phyloP scores from a whole-genome alignment of 2,888 invertebrate species.

The Cheilosia vulpina region DNA sequence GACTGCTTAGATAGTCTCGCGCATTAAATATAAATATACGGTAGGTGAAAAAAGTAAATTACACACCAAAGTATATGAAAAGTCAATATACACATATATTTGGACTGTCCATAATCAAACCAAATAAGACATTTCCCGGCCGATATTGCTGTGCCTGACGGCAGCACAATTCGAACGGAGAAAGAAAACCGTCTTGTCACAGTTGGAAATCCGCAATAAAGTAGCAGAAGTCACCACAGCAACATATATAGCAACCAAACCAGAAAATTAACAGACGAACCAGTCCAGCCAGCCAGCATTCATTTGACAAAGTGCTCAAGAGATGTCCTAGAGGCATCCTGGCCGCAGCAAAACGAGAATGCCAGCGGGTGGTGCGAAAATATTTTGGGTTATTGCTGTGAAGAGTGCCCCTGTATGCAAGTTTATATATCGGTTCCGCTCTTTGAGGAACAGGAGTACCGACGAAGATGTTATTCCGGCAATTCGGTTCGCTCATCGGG shows the following conservation, averaged over 20 bases:
- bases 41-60: not conserved
- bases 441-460: conserved; percentile 33
- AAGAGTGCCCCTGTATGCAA: conserved; percentile 64
- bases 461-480: conserved; percentile 46
- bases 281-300: conserved; percentile 4
- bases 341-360: conserved; percentile 64
- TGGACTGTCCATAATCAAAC: not conserved
- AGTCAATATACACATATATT: conserved; percentile 7
- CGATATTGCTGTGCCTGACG: not conserved
- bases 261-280: conserved; percentile 5
- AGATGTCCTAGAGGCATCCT: conserved; percentile 53
- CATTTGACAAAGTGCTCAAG: conserved; percentile 39
- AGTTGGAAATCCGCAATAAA: conserved; percentile 74
- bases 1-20: conserved; percentile 51
- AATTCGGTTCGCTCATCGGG: conserved; percentile 69
- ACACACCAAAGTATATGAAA: conserved; percentile 14
- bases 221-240: conserved; percentile 72
- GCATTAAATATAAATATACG: conserved; percentile 19
- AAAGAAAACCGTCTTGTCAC: conserved; percentile 59
- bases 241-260: conserved; percentile 19
- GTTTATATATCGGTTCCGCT: conserved; percentile 56
- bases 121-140: not conserved
- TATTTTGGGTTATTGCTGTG: conserved; percentile 73
- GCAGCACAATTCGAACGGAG: conserved; percentile 49
- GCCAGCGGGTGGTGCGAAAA: conserved; percentile 69